phyloP scores from a whole-genome alignment of 2,797 vertebrate genomes.

The Tadarida brasiliensis region DNA sequence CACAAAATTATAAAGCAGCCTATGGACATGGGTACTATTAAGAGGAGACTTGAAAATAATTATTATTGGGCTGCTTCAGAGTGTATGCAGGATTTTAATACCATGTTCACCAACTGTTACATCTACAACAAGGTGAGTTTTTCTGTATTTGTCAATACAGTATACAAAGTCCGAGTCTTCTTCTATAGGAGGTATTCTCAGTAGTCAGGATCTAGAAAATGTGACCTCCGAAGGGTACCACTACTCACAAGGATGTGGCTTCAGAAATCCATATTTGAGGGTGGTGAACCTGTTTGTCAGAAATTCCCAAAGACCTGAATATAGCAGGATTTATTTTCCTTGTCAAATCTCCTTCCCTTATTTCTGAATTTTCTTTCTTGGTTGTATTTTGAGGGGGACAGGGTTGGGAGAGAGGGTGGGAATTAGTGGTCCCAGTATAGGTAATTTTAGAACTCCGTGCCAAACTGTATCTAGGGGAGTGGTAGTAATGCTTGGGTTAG shows the following conservation, averaged over 20 bases:
- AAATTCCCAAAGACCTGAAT: slow-evolving; percentile 36
- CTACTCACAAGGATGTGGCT: not conserved
- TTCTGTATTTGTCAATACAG: not conserved
- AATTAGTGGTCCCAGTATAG: not conserved
- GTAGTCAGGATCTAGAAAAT: not conserved
- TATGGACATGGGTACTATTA: slow-evolving; percentile 98
- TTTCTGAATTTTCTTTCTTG: not conserved
- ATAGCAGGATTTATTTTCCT: not conserved
- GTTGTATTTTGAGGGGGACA: not conserved
- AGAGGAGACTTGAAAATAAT: slow-evolving; percentile 94
- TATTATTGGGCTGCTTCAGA: slow-evolving; percentile 95
- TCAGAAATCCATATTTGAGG: not conserved
- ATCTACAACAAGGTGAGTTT: slow-evolving; percentile 96
- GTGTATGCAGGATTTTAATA: slow-evolving; percentile 99
- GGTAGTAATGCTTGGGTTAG: accelerated
- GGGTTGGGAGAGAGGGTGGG: not conserved
- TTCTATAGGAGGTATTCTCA: not conserved
- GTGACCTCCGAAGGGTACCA: not conserved
- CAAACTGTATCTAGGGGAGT: not conserved
- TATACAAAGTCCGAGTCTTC: not conserved
- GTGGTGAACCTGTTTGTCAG: slow-evolving; percentile 20
- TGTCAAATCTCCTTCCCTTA: not conserved
- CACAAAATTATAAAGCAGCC: slow-evolving; percentile 98
- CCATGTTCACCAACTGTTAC: slow-evolving; percentile 99
- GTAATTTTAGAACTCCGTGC: not conserved